Conservation (phyloP, 2,888 invertebrate species). For the Himalopsyche japonica region DNA sequence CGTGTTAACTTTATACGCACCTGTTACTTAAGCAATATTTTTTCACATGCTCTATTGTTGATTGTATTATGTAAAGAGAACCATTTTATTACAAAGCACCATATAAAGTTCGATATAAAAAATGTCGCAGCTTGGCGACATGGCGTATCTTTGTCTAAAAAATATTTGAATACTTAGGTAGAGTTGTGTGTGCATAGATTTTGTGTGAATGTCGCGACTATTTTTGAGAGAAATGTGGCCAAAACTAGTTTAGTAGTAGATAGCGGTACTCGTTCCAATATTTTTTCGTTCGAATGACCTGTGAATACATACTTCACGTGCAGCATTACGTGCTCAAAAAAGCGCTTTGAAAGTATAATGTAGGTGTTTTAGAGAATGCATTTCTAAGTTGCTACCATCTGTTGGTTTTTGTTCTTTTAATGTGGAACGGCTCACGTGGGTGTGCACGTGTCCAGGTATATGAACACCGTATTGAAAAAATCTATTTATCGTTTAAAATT, state of each 20-base stretch:
- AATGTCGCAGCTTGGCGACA: no score
- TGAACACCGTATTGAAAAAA: background rate
- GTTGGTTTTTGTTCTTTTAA: background rate
- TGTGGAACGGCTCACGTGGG: background rate
- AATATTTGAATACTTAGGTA: no score
- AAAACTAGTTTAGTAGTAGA: background rate
- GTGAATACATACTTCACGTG: background rate
- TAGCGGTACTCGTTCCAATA: background rate
- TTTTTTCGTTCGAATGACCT: background rate
- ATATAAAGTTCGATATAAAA: no score
- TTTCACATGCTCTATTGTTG: no score
- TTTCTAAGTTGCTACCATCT: background rate
- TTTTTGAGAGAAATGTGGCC: background rate
- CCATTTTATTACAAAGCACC: no score
- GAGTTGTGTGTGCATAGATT: no score
- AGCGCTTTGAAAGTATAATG: background rate
- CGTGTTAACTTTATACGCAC: no score
- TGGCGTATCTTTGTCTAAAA: no score
- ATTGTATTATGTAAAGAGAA: no score
- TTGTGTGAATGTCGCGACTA: background rate
- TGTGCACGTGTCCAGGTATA: background rate
- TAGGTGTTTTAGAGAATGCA: background rate
- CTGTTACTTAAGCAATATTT: no score
- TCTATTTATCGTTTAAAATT: background rate
- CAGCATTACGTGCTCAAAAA: background rate